Base-by-base conservation (phyloP, 1,140 invertebrate genomes). In the Holcopasites calliopsidis region DNA sequence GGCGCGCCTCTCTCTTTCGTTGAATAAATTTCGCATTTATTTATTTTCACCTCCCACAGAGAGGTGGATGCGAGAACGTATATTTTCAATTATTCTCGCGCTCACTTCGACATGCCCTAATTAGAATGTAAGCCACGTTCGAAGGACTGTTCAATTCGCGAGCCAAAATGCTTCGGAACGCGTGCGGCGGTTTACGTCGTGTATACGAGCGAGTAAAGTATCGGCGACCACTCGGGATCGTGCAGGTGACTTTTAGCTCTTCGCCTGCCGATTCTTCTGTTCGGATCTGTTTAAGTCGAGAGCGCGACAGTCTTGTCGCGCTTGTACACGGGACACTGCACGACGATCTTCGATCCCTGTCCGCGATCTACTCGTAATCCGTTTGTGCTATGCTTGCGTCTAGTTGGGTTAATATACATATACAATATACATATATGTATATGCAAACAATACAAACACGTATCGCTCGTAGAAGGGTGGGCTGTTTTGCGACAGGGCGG, bases 111-210 rank as follows among this genome's bases (percentile, higher is more conserved):
- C 35, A 26, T 31, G 40, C 42, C 68, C 49, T 71, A 60, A 71
- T 71, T 71, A 71, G 68, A 71, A 50, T 52, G n/a, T 31, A 49
- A 60, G 55, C 21, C 55, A 47, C 28, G 68, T 40, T n/a, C 40
- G 47, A 71, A 71, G 68, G 42, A 71, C 55, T 49, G 23, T 38
- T 57, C 33, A 60, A 57, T 64, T 35, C 11, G 26, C 42, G 35
- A 28, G 54, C 54, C 68, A 58, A 60, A 42, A 5, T 18, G 31
- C 33, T 47, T 35, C 18, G 21, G 16, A n/a, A 21, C 50, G 21
- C 26, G 16, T 26, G 18, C 50, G 23, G 11, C 3, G 40, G 21
- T 21, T 21, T 50, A 28, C 5, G 11, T 13, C 4, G n/a, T 26
- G 3, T 52, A 4, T 52, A 13, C 26, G 3, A 26, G 2, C 26